Evolutionary conservation across 2,113 vertebrate genomes (phyloP).

Genomic region (Petromus typicus): DNA sequence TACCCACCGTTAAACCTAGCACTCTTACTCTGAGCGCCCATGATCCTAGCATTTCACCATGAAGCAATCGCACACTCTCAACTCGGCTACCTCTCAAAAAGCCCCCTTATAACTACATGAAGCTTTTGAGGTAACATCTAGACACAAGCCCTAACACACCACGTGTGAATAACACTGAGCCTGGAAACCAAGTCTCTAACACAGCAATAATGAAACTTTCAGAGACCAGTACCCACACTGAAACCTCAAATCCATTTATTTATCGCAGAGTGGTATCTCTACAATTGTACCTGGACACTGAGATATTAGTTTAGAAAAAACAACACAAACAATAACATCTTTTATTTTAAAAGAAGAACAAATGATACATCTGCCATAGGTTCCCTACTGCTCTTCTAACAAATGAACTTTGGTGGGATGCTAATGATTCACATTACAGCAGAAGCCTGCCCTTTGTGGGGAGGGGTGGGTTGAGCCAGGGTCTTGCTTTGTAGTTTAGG

Average conservation of each 20-base stretch:
- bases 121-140: no score
- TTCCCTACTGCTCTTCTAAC: background rate
- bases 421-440: background rate
- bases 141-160: background rate
- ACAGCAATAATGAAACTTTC: background rate
- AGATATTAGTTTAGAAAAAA: background rate
- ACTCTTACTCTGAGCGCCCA: no score
- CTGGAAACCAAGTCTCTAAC: background rate
- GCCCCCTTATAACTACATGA: no score
- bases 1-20: background rate
- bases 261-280: background rate
- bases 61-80: background rate
- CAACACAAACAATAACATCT: background rate
- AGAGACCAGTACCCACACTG: background rate
- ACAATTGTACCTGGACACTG: no score
- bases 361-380: background rate
- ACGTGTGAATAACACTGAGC: background rate
- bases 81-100: no score
- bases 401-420: background rate
- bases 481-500: no score
- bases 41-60: background rate
- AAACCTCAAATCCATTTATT: background rate
- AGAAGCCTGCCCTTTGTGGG: background rate
- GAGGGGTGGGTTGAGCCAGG: no score
- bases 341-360: background rate